Evolutionary conservation across 2,797 vertebrate genomes (phyloP).

Genomic region (Poecilia velifera): DNA sequence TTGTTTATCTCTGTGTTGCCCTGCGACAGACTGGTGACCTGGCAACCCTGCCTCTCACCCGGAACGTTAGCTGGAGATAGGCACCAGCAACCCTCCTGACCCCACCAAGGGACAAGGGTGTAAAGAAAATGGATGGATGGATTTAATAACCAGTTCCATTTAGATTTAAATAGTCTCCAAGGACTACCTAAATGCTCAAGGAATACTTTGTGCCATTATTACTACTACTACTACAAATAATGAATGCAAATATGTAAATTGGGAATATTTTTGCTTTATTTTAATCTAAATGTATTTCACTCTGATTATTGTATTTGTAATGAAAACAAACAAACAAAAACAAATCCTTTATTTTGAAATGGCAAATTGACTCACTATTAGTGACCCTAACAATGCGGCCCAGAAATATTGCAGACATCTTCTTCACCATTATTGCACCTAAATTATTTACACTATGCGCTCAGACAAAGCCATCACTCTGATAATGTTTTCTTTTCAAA

Average conservation of each 20-base stretch:
- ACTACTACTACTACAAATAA: not conserved
- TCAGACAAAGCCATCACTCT: not conserved
- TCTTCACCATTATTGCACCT: not conserved
- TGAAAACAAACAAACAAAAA: not conserved
- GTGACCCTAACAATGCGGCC: not conserved
- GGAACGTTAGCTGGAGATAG: no score
- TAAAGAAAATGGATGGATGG: no score
- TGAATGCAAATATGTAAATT: not conserved
- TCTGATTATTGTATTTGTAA: not conserved
- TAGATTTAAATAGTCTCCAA: not conserved
- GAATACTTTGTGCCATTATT: no score
- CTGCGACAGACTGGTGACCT: no score
- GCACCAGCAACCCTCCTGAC: no score
- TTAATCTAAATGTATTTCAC: not conserved
- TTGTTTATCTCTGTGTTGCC: no score
- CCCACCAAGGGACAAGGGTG: no score
- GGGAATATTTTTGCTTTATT: not conserved
- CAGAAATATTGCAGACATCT: not conserved
- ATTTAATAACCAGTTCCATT: not conserved
- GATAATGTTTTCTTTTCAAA: not conserved
- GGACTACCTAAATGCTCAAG: not conserved
- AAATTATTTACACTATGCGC: not conserved
- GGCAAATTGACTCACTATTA: not conserved
- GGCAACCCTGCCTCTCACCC: no score
- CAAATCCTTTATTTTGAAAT: not conserved